A percentile compares a stretch with the other conserved stretches of the same genome.
Conservation (phyloP, 2,113 vertebrate genomes). For the Cavia porcellus region DNA sequence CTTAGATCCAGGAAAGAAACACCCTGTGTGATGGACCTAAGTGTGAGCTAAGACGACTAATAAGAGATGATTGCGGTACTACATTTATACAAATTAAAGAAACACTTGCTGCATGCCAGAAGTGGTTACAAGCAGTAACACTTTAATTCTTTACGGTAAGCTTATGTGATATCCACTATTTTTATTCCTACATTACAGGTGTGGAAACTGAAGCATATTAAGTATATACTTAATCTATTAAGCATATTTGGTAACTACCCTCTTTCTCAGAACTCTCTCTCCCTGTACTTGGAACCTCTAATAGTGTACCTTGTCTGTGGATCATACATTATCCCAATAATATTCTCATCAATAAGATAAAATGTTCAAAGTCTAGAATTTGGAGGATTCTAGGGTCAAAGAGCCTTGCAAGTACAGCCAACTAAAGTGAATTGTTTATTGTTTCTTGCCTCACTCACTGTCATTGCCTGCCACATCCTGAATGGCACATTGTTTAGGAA, state of each 20-base stretch:
- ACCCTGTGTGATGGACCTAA: neutral
- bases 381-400: neutral
- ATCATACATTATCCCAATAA: conserved; percentile 47
- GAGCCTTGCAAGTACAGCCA: neutral
- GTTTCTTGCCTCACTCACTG: neutral
- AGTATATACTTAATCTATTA: neutral
- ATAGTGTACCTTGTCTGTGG: neutral
- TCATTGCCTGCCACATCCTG: neutral
- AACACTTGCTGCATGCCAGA: neutral
- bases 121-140: neutral
- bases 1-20: conserved; percentile 5
- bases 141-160: conserved; percentile 32
- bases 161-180: neutral
- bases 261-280: neutral
- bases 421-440: neutral
- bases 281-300: neutral
- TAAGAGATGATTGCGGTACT: neutral
- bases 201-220: conserved; percentile 29
- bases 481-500: neutral
- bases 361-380: conserved; percentile 39
- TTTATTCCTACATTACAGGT: neutral
- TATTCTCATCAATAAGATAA: neutral
- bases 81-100: neutral
- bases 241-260: neutral
- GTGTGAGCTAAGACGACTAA: neutral